Evolutionary conservation across 2,888 invertebrate species (phyloP), one percentile per base, ranked within the genome.

Genomic region (Cinara cedri): DNA sequence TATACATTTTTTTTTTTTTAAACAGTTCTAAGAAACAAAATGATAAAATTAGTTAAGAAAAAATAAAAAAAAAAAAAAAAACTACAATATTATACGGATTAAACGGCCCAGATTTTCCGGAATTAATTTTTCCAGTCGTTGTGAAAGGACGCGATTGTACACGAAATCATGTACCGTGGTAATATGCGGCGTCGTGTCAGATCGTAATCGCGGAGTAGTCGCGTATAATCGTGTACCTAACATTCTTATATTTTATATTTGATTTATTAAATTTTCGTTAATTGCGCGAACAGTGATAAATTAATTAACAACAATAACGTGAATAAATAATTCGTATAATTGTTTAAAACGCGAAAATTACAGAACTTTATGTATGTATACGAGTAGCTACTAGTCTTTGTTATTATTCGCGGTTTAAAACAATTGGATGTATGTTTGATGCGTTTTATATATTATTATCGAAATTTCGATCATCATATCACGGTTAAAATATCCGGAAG

Each of bases 191-290:
- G 68, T 68, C 26, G 26, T 51, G 49, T 68, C 6, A 49, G 68
- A 68, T 68, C 24, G 51, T 51, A 26, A 51, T 68, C 68, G 26
- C 34, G 34, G 13, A n/a, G 24, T 51, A 24, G 26, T 68, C 68
- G 51, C n/a, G 6, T 68, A 62, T 1, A 51, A n/a, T 4, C 34
- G 34, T 6, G 34, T 34, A 34, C n/a, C n/a, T 34, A 34, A 68
- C 49, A 19, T 26, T 68, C n/a, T 34, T 34, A 4, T 6, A 34
- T 34, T 34, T 68, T 68, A 19, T 68, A 68, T 68, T 68, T 51
- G 49, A 68, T 51, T 51, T 51, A 68, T 63, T 42, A 63, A 63
- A 63, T n/a, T 42, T 34, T 6, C 34, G 49, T 49, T 51, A 51
- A 51, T 68, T 68, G n/a, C 68, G 3, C 34, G 3, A n/a, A 26